Evolutionary conservation across 2,797 vertebrate species (phyloP).

Genomic region (Bradypodion ventrale): DNA sequence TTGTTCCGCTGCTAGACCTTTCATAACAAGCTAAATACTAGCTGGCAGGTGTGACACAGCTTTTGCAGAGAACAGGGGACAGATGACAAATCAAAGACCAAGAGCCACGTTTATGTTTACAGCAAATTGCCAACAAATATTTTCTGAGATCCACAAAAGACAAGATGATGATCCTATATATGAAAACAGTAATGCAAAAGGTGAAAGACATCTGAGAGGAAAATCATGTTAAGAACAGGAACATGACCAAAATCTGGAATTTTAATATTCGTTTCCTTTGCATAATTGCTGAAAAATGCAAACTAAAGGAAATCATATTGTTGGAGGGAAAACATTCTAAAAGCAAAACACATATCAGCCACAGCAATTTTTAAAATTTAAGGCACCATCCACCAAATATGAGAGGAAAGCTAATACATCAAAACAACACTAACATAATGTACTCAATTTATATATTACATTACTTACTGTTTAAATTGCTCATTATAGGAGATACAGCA

Average conservation of each 20-base stretch:
- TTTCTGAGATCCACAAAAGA: no score
- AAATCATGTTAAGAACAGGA: no score
- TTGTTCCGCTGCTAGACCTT: no score
- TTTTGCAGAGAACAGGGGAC: background rate
- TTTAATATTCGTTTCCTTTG: no score
- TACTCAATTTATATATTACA: background rate
- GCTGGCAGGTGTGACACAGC: background rate
- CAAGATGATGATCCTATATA: no score
- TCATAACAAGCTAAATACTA: background rate
- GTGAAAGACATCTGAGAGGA: no score
- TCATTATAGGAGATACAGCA: constrained; percentile 75
- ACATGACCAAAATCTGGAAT: no score
- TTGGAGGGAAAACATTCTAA: no score
- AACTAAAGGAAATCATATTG: no score
- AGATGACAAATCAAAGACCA: constrained; percentile 42
- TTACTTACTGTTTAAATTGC: constrained; percentile 76
- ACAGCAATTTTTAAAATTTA: background rate
- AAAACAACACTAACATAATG: background rate
- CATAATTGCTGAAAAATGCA: no score
- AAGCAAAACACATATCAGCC: no score
- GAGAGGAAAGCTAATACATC: background rate
- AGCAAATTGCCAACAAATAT: constrained; percentile 13
- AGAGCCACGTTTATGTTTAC: constrained; percentile 63
- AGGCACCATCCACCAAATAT: background rate
- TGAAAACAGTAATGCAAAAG: no score